These are phyloP conservation scores for Rugalucina vietnamica DNA, from an alignment of 2,888 invertebrate species.

Conservation along the genomic window DNA sequence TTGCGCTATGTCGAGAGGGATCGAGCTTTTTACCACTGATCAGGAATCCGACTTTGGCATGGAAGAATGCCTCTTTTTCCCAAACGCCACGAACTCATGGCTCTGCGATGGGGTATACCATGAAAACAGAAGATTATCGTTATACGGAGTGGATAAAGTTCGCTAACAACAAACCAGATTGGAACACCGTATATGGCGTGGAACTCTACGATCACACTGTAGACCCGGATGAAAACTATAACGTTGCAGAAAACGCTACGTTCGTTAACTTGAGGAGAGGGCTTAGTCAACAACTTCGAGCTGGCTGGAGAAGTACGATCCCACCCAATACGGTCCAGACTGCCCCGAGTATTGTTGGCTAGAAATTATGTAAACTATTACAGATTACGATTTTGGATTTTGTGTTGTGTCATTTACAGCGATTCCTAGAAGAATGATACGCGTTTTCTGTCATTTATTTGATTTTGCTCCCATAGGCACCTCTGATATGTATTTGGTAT, in stretches of 20 bases:
- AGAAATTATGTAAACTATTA: no score
- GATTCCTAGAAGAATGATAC: no score
- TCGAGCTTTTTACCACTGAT: constrained; percentile 60
- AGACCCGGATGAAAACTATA: constrained; percentile 1
- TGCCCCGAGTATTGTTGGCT: no score
- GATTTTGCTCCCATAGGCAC: no score
- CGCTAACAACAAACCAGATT: background rate
- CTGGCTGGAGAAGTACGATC: background rate
- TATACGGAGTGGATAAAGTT: constrained; percentile 20
- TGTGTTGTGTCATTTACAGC: no score
- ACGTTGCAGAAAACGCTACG: background rate
- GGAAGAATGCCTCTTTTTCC: constrained; percentile 48
- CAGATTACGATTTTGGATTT: no score
- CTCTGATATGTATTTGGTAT: no score
- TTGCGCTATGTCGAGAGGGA: constrained; percentile 63
- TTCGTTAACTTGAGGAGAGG: background rate
- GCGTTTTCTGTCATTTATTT: no score
- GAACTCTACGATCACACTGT: constrained; percentile 6
- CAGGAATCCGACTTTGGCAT: background rate
- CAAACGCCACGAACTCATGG: constrained; percentile 52
- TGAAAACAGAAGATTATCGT: background rate
- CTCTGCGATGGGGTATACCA: constrained; percentile 5
- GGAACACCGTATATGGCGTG: constrained; percentile 5
- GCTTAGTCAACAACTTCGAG: background rate
- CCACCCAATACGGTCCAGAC: no score